These are phyloP conservation scores for Cephalopholis sonnerati DNA, from an alignment of 2,113 vertebrate species.

Conservation along the genomic window DNA sequence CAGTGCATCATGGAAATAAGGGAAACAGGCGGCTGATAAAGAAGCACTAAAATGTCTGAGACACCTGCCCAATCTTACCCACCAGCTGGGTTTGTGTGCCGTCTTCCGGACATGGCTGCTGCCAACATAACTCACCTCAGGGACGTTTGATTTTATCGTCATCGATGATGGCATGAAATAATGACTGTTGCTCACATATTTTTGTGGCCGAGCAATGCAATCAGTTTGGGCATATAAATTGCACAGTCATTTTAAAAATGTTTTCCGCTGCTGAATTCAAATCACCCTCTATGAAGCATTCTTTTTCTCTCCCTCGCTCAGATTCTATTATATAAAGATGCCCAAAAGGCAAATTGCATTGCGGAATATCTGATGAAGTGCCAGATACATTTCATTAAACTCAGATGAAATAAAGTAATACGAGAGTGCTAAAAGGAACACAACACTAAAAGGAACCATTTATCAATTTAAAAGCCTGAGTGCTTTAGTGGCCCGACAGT, in stretches of 20 bases:
- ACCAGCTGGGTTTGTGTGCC: neutral
- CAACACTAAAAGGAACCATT: conserved; percentile 69
- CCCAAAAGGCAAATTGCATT: conserved; percentile 76
- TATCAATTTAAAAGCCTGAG: conserved; percentile 74
- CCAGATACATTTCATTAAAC: conserved; percentile 83
- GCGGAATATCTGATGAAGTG: conserved; percentile 78
- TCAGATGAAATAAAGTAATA: conserved; percentile 80
- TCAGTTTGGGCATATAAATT: conserved; percentile 42
- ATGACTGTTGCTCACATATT: conserved; percentile 31
- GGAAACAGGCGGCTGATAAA: conserved; percentile 4
- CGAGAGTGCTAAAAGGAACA: conserved; percentile 74
- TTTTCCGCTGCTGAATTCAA: conserved; percentile 60
- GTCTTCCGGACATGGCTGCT: neutral
- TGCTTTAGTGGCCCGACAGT: conserved; percentile 53
- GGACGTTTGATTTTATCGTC: conserved; percentile 3
- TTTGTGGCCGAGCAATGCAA: conserved; percentile 13
- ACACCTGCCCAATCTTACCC: neutral
- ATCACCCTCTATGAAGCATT: conserved; percentile 37
- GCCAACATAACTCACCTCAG: neutral
- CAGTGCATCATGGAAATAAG: conserved; percentile 17
- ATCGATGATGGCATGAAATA: conserved; percentile 12
- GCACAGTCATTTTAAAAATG: conserved; percentile 43
- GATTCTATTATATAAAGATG: conserved; percentile 73
- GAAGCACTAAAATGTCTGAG: neutral
- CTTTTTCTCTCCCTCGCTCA: neutral